Conservation (phyloP, 2,797 vertebrate species). For the Bradypodion ventrale region DNA sequence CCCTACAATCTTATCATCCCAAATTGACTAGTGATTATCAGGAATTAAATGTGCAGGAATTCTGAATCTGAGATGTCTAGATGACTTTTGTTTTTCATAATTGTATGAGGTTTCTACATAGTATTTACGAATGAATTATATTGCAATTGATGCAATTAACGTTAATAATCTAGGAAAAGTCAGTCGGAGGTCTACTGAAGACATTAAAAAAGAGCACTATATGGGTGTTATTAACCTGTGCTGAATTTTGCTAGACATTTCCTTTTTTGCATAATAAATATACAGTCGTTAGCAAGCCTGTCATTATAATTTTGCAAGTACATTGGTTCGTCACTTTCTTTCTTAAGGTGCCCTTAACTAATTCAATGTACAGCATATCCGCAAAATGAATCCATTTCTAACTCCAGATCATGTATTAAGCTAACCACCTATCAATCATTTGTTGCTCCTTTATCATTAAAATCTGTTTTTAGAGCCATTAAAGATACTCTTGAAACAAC, state of each 20-base stretch:
- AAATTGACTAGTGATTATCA: conserved; percentile 83
- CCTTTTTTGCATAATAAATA: conserved; percentile 84
- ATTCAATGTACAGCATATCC: conserved; percentile 75
- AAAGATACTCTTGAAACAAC: conserved; percentile 63
- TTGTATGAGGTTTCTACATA: conserved; percentile 85
- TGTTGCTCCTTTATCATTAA: conserved; percentile 71
- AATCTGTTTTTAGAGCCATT: conserved; percentile 62
- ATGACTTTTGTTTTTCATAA: conserved; percentile 87
- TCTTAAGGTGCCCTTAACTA: conserved; percentile 78
- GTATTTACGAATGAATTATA: conserved; percentile 89
- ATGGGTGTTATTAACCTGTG: conserved; percentile 88
- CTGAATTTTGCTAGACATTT: conserved; percentile 84
- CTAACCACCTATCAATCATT: conserved; percentile 77
- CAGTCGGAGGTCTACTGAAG: conserved; percentile 86
- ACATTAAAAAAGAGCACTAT: conserved; percentile 82
- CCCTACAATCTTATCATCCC: conserved; percentile 83
- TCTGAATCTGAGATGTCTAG: conserved; percentile 82
- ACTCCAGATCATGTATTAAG: conserved; percentile 68
- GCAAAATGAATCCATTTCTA: conserved; percentile 78
- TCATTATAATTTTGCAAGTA: conserved; percentile 84
- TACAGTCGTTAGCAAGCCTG: conserved; percentile 80
- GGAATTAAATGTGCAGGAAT: conserved; percentile 84
- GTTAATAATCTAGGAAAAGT: conserved; percentile 88
- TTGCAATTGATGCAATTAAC: conserved; percentile 90
- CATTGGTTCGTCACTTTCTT: conserved; percentile 80